Conservation (phyloP, 2,797 vertebrate species). For the Bovichtus variegatus region DNA sequence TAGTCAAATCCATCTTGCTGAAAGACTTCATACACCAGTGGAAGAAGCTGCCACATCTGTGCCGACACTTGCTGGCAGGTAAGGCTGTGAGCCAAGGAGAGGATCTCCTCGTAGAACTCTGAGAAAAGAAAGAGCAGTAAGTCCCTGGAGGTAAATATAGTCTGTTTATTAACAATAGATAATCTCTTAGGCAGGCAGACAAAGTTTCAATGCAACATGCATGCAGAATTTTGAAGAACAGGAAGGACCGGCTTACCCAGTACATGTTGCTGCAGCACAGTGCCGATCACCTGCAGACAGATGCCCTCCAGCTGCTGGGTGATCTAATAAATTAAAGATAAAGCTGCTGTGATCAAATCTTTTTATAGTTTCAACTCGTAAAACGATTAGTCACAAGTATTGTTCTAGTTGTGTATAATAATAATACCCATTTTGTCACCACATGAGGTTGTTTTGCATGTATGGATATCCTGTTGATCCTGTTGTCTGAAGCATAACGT, state of each 20-base stretch:
- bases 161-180: not conserved
- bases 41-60: conserved; percentile 99
- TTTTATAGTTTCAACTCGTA: not conserved
- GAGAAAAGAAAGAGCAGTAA: not conserved
- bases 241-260: conserved; percentile 87
- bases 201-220: not conserved
- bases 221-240: conserved; percentile 46
- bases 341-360: not conserved
- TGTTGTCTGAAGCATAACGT: too few species aligned
- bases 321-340: conserved; percentile 85
- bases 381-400: not conserved
- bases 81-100: conserved; percentile 97
- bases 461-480: too few species aligned
- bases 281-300: conserved; percentile 98
- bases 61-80: conserved; percentile 98
- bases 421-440: not conserved
- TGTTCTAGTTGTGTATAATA: not conserved
- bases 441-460: not conserved
- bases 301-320: conserved; percentile 98
- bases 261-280: conserved; percentile 98
- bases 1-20: conserved; percentile 99
- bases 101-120: conserved; percentile 99
- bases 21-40: conserved; percentile 98
- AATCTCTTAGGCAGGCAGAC: not conserved
- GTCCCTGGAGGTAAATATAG: conserved; percentile 4